These are phyloP conservation scores for Gastrophysa polygoni DNA, from an alignment of 2,888 invertebrate genomes.

Conservation along the genomic window DNA sequence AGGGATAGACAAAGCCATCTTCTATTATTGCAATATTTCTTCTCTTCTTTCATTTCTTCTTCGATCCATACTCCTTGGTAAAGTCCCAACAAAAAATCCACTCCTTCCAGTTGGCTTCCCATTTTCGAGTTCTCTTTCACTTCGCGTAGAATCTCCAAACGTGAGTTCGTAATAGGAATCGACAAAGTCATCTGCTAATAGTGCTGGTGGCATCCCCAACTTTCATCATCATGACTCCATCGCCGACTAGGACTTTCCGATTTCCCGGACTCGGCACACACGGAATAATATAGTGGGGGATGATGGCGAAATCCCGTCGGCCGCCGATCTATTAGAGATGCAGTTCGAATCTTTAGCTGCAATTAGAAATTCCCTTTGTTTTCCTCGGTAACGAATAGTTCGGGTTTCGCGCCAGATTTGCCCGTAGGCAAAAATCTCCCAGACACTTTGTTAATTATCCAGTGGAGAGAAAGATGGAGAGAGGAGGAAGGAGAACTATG, in stretches of 20 bases:
- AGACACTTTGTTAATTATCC: conserved; percentile 12
- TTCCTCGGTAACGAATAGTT: conserved; percentile 8
- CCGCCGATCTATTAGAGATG: conserved; percentile 24
- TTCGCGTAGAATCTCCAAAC: too few species aligned
- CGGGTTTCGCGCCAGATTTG: conserved; percentile 7
- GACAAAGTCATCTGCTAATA: too few species aligned
- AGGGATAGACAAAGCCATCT: too few species aligned
- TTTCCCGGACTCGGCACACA: conserved; percentile 6
- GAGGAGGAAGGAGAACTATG: not conserved
- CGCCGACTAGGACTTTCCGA: not conserved
- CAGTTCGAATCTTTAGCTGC: conserved; percentile 24
- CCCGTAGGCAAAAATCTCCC: conserved; percentile 2
- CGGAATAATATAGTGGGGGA: conserved; percentile 22
- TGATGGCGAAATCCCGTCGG: conserved; percentile 13
- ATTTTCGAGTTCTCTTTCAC: too few species aligned
- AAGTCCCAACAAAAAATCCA: too few species aligned
- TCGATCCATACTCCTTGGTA: too few species aligned
- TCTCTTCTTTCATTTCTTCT: too few species aligned
- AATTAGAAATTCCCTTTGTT: conserved; percentile 31
- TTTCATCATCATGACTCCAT: too few species aligned
- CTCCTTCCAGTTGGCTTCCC: too few species aligned
- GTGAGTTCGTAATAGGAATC: too few species aligned
- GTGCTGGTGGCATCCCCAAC: too few species aligned
- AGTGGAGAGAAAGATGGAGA: not conserved
- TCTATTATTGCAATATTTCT: too few species aligned